Evolutionary conservation across 2,888 invertebrate species (phyloP).

Genomic region (Elegia similella): DNA sequence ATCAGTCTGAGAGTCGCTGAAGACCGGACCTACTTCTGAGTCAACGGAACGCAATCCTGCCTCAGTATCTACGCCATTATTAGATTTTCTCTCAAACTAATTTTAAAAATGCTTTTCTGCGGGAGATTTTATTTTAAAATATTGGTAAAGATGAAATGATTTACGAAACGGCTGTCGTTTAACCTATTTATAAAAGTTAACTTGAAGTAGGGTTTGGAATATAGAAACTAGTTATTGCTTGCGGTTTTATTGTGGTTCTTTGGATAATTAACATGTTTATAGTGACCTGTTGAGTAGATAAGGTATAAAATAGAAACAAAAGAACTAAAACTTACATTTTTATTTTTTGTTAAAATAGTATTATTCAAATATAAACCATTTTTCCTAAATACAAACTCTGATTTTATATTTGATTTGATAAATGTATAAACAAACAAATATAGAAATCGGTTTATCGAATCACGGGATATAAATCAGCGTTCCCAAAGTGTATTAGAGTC

Average conservation of each 20-base stretch:
- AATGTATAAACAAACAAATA: background rate
- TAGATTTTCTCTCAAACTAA: constrained; percentile 46
- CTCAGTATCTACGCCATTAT: constrained; percentile 47
- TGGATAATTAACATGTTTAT: background rate
- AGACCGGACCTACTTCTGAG: constrained; percentile 48
- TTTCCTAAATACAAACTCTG: too few species aligned
- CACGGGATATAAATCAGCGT: background rate
- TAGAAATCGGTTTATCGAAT: background rate
- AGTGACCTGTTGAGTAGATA: background rate
- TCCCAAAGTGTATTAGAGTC: background rate
- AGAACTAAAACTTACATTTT: too few species aligned
- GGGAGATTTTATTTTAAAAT: constrained; percentile 31
- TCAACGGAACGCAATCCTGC: constrained; percentile 33
- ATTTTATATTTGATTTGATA: too few species aligned
- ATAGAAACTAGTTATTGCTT: background rate
- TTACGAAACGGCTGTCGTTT: constrained; percentile 2
- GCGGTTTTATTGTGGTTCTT: background rate
- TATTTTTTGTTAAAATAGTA: too few species aligned
- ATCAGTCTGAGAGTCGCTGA: background rate
- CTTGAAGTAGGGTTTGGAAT: background rate
- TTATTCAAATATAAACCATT: too few species aligned
- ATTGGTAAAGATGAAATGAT: constrained; percentile 3
- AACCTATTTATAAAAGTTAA: background rate
- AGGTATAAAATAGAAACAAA: too few species aligned
- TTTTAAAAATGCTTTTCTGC: constrained; percentile 33